A percentile compares a stretch with the other conserved stretches of the same genome.
These are phyloP conservation scores for Epizoanthus fatuus DNA, from an alignment of 92 coral and sea anemone genomes.

Conservation along the genomic window DNA sequence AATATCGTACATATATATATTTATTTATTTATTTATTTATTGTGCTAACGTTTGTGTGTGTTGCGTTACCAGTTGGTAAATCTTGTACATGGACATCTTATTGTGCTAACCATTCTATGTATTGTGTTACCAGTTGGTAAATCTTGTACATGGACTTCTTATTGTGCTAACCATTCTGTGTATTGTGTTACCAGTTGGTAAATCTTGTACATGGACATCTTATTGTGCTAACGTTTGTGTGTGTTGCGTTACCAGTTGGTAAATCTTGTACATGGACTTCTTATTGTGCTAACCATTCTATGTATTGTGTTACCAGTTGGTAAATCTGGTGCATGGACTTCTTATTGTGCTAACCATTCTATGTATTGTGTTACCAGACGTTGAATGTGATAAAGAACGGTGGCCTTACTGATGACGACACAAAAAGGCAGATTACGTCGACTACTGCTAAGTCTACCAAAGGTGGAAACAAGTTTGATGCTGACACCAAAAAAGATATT, in stretches of 20 bases:
- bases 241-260: background rate
- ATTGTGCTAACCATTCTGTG: no score
- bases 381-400: constrained; percentile 51
- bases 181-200: no score
- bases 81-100: no score
- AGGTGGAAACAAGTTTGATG: constrained; percentile 52
- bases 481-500: constrained; percentile 30
- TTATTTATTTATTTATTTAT: no score
- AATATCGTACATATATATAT: no score
- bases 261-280: background rate
- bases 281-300: background rate
- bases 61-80: no score
- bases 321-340: background rate
- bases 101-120: no score
- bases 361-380: constrained; percentile 38
- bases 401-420: constrained; percentile 53
- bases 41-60: no score
- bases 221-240: no score
- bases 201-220: no score
- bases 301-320: constrained; percentile 17
- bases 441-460: constrained; percentile 53
- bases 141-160: no score
- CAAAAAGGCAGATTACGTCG: constrained; percentile 42
- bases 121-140: no score
- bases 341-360: background rate